Conservation (phyloP, 2,113 vertebrate species). For the Lipotes vexillifer region DNA sequence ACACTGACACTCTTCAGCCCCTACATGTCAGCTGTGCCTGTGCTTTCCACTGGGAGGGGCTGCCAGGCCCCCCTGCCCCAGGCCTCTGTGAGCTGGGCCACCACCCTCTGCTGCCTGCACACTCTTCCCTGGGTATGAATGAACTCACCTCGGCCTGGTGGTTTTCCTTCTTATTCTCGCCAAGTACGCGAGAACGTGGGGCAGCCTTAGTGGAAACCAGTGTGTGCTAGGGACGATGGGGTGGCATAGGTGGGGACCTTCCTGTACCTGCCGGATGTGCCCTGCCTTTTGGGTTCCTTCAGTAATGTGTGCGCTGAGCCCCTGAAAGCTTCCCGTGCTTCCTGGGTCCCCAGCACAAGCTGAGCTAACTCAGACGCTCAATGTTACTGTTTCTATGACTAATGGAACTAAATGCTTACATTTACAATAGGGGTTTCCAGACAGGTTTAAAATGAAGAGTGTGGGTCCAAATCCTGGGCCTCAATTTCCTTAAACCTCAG, state of each 20-base stretch:
- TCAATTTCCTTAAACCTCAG: neutral
- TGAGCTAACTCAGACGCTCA: neutral
- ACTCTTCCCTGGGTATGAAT: neutral
- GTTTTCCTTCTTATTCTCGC: neutral
- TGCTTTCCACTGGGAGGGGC: neutral
- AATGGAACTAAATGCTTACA: neutral
- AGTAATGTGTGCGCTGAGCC: neutral
- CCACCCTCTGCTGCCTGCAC: accelerated
- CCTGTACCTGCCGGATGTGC: neutral
- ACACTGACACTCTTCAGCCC: accelerated
- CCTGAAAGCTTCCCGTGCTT: neutral
- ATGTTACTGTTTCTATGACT: neutral
- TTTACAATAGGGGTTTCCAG: neutral
- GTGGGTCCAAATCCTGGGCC: neutral
- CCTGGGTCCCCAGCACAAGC: neutral
- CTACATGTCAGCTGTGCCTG: neutral
- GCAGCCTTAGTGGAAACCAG: neutral
- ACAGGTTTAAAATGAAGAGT: neutral
- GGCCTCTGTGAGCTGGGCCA: too few relatives aligned
- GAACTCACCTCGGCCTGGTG: neutral
- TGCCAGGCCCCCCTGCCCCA: neutral
- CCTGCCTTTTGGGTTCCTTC: neutral
- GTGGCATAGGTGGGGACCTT: neutral
- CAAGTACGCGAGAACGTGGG: neutral
- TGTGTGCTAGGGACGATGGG: too few relatives aligned